Conservation (phyloP, 1,140 invertebrate genomes). For the Pseudomyrmex cubaensis region DNA sequence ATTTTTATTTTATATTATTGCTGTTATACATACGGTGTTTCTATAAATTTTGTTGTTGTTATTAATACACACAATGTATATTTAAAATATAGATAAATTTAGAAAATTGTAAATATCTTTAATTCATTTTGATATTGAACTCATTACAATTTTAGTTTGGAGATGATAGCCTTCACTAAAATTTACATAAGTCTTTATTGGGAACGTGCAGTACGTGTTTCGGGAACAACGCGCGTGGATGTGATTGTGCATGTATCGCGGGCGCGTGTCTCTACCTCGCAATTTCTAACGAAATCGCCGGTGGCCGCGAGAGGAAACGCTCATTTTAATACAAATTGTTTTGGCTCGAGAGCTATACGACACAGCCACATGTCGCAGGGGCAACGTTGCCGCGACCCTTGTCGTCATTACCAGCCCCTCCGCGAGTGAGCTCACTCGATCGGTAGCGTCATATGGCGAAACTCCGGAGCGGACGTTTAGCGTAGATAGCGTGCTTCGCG, state of each 20-base stretch:
- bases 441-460: conserved; percentile 73
- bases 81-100: background rate
- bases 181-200: conserved; percentile 55
- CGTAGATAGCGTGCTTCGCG: conserved; percentile 22
- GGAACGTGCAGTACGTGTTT: conserved; percentile 13
- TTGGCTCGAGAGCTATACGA: conserved; percentile 60
- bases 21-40: too few relatives aligned
- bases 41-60: too few relatives aligned
- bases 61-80: background rate
- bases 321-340: conserved; percentile 82
- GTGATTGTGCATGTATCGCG: conserved; percentile 10
- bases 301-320: conserved; percentile 58
- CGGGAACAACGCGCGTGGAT: background rate
- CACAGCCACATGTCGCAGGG: conserved; percentile 74
- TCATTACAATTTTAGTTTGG: conserved; percentile 10
- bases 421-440: conserved; percentile 62
- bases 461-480: conserved; percentile 47
- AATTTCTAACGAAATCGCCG: conserved; percentile 60
- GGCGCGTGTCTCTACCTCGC: conserved; percentile 12
- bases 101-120: conserved; percentile 8
- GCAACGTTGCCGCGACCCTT: conserved; percentile 63
- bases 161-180: background rate
- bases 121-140: conserved; percentile 1
- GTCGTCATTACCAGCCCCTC: conserved; percentile 72
- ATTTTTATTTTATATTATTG: too few relatives aligned